Evolutionary conservation across 1,140 invertebrate genomes (phyloP).

Genomic region (Caenorhabditis inopinata): DNA sequence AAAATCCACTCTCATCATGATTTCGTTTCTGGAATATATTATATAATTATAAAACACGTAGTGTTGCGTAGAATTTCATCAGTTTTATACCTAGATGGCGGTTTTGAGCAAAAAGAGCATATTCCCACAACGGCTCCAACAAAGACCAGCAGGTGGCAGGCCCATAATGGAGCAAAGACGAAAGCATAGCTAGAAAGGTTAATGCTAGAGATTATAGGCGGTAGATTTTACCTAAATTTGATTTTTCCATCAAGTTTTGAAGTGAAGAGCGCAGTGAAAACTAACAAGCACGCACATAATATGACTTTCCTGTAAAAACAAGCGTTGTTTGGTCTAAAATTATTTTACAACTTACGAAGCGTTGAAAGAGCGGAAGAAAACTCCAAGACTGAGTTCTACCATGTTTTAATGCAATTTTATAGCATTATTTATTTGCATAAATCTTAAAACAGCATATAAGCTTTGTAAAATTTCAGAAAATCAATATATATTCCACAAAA

Average conservation of each 20-base stretch:
- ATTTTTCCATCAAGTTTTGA: conserved; percentile 78
- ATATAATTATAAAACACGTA: conserved; percentile 15
- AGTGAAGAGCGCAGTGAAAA: conserved; percentile 85
- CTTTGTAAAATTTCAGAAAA: background rate
- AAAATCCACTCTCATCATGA: conserved; percentile 91
- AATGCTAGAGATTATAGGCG: background rate
- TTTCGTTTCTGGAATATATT: conserved; percentile 76
- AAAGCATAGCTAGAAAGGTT: conserved; percentile 88
- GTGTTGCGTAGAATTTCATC: conserved; percentile 9
- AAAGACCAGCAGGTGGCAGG: conserved; percentile 90
- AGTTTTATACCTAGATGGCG: conserved; percentile 77
- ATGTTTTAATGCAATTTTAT: conserved; percentile 4
- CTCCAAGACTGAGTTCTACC: conserved; percentile 48
- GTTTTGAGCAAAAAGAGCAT: conserved; percentile 89
- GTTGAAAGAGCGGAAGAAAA: conserved; percentile 50
- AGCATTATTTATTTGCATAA: background rate
- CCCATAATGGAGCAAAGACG: conserved; percentile 89
- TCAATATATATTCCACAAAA: background rate
- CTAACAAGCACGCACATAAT: conserved; percentile 84
- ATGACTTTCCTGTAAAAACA: conserved; percentile 85
- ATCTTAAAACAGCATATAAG: background rate
- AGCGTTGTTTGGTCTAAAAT: background rate
- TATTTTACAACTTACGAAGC: conserved; percentile 43
- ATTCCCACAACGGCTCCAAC: conserved; percentile 83
- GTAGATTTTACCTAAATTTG: background rate